Evolutionary conservation across 35 echinoderm and acorn worm genomes (phyloP).

Genomic region (Lytechinus pictus): DNA sequence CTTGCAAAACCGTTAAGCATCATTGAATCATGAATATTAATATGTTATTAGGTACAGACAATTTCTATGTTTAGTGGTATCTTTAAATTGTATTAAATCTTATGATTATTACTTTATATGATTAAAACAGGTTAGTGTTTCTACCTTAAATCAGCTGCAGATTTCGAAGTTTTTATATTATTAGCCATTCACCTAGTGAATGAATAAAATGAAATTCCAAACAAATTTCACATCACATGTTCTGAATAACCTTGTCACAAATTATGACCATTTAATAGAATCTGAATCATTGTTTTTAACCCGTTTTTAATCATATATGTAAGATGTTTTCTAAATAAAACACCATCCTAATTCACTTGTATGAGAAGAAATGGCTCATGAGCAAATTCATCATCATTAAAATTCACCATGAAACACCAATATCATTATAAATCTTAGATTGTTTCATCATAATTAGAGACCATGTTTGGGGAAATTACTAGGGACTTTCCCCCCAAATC

Average conservation of each 20-base stretch:
- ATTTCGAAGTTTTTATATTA: not conserved
- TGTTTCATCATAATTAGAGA: not conserved
- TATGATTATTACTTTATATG: not conserved
- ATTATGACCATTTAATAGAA: not conserved
- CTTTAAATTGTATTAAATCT: not conserved
- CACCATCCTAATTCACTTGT: not conserved
- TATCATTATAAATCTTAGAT: not conserved
- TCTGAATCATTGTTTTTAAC: not conserved
- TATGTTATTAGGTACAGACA: not conserved
- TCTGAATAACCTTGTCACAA: not conserved
- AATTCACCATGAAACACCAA: not conserved
- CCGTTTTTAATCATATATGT: not conserved
- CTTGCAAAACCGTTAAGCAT: not conserved
- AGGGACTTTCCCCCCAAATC: not conserved
- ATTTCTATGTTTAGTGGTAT: not conserved
- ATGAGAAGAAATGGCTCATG: not conserved
- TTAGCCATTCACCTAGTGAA: not conserved
- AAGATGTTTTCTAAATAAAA: not conserved
- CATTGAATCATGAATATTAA: not conserved
- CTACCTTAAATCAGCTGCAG: not conserved
- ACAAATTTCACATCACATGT: not conserved
- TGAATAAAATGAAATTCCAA: not conserved
- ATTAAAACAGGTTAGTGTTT: too few species aligned
- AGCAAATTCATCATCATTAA: not conserved
- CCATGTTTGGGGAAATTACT: not conserved